These are phyloP conservation scores for Alauda arvensis DNA, from an alignment of 2,797 vertebrate genomes.

Conservation along the genomic window DNA sequence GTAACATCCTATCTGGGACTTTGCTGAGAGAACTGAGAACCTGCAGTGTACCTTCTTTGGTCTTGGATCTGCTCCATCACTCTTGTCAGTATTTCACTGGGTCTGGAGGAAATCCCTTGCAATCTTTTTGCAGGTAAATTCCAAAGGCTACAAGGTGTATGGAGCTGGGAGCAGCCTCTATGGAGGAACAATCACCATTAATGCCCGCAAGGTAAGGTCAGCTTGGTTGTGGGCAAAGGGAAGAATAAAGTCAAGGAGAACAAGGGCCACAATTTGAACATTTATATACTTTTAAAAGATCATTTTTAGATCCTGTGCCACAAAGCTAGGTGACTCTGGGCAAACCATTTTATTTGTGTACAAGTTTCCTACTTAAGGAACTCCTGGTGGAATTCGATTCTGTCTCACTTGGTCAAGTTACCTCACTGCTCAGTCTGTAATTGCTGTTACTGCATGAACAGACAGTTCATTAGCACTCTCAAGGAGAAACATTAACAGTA, in stretches of 20 bases:
- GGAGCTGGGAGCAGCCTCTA: conserved; percentile 93
- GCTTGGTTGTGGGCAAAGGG: background rate
- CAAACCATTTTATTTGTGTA: background rate
- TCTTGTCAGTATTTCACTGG: background rate
- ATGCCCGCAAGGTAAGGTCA: conserved; percentile 87
- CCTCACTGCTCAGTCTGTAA: background rate
- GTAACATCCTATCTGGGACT: background rate
- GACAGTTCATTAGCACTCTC: background rate
- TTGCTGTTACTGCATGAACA: background rate
- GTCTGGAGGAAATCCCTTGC: background rate
- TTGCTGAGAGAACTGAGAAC: background rate
- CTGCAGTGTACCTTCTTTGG: background rate
- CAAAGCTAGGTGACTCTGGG: background rate
- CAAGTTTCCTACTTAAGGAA: background rate
- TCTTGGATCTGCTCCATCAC: background rate
- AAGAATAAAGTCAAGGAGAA: background rate
- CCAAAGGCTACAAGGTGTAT: conserved; percentile 96
- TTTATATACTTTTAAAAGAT: background rate
- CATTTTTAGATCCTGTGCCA: background rate
- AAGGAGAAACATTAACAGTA: background rate
- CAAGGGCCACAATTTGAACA: background rate
- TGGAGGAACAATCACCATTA: conserved; percentile 95
- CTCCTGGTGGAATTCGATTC: background rate
- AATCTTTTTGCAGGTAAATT: conserved; percentile 83
- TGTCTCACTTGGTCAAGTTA: background rate